These are phyloP conservation scores for Pterobdella sp. DNA, from an alignment of 2,888 invertebrate genomes.

Conservation along the genomic window DNA sequence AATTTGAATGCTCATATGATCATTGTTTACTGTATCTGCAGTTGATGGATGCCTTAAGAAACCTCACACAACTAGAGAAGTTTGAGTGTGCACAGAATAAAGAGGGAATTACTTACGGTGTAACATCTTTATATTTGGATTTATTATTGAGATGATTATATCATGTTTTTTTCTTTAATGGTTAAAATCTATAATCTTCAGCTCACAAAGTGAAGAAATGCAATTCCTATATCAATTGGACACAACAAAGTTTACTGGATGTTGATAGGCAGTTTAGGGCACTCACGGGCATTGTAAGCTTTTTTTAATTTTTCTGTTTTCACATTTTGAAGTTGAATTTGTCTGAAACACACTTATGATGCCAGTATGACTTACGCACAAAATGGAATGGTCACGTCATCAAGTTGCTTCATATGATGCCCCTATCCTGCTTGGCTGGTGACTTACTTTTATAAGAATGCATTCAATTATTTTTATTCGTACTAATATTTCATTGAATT, in stretches of 20 bases:
- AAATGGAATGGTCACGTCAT: slow-evolving; percentile 38
- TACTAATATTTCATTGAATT: too few relatives aligned
- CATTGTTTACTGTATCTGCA: too few relatives aligned
- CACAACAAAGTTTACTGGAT: slow-evolving; percentile 41
- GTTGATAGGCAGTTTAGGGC: slow-evolving; percentile 48
- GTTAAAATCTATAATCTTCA: slow-evolving; percentile 34
- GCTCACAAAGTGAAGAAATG: slow-evolving; percentile 44
- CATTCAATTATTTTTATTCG: neutral
- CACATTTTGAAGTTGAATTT: neutral
- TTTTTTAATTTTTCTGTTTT: slow-evolving; percentile 25
- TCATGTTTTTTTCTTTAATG: neutral
- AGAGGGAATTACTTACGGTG: slow-evolving; percentile 41
- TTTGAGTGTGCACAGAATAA: slow-evolving; percentile 40
- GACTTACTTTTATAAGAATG: neutral
- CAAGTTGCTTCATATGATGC: slow-evolving; percentile 39
- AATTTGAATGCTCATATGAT: too few relatives aligned
- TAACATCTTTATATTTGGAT: slow-evolving; percentile 17
- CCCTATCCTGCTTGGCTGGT: slow-evolving; percentile 34
- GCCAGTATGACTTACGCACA: slow-evolving; percentile 38
- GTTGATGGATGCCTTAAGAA: slow-evolving; percentile 58
- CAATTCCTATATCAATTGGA: slow-evolving; percentile 47
- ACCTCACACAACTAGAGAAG: slow-evolving; percentile 40
- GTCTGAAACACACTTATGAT: neutral
- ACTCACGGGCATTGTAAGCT: slow-evolving; percentile 44
- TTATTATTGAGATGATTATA: neutral